These are phyloP conservation scores for Oriolus oriolus DNA, from an alignment of 2,113 vertebrate species.

Conservation along the genomic window DNA sequence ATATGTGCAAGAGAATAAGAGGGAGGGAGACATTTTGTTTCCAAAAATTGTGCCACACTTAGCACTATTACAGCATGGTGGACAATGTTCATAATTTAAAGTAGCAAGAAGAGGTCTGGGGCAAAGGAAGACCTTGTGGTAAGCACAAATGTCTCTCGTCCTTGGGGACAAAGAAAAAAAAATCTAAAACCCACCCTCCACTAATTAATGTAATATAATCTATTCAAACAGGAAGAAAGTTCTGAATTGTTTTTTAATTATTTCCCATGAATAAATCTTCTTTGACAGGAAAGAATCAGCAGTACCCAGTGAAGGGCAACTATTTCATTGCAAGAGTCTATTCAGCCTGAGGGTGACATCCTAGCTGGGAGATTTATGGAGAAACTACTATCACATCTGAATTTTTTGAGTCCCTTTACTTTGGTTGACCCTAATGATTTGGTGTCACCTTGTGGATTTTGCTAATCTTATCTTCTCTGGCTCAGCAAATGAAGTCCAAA, in stretches of 20 bases:
- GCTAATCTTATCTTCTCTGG: neutral
- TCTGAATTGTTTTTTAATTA: constrained; percentile 46
- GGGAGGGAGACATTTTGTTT: neutral
- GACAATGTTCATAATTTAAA: neutral
- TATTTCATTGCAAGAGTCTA: neutral
- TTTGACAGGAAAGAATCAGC: constrained; percentile 25
- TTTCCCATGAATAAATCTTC: constrained; percentile 44
- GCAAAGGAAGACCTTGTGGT: neutral
- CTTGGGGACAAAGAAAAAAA: neutral
- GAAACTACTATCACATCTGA: neutral
- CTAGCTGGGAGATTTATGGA: neutral
- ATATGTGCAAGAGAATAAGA: neutral
- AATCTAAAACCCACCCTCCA: neutral
- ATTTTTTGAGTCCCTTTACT: neutral
- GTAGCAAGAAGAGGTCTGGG: neutral
- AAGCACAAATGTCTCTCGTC: neutral
- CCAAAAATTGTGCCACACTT: neutral
- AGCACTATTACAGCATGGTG: neutral
- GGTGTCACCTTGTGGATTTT: constrained; percentile 14
- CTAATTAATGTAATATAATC: constrained; percentile 14
- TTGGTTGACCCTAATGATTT: constrained; percentile 12
- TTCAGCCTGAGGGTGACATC: neutral
- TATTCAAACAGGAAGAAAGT: constrained; percentile 6
- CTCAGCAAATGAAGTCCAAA: neutral
- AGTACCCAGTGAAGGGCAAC: constrained; percentile 1